Percentiles rank a stretch among this genome's conserved stretches.
Evolutionary conservation across 1,140 invertebrate species (phyloP).

Genomic region (Choristoneura fumiferana): DNA sequence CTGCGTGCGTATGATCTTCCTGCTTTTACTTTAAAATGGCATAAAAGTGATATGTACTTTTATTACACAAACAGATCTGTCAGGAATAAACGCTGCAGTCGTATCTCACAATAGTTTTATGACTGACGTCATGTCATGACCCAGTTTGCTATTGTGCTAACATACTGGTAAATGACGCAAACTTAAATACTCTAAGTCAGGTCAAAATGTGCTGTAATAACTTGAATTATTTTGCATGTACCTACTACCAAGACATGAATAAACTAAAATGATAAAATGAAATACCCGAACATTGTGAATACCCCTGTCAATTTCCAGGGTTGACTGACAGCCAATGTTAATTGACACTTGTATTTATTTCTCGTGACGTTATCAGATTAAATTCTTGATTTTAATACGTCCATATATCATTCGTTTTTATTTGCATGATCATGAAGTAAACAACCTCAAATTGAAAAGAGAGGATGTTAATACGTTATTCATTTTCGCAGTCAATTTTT

Average conservation of each 20-base stretch:
- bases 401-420: background rate
- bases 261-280: no score
- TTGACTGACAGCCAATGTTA: background rate
- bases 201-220: background rate
- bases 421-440: no score
- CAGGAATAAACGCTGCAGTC: background rate
- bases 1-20: background rate
- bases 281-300: no score
- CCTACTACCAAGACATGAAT: no score
- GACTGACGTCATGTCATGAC: constrained; percentile 22
- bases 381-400: background rate
- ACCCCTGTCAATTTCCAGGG: no score
- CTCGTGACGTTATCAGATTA: background rate
- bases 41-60: background rate
- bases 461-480: background rate
- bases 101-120: constrained; percentile 1
- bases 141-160: constrained; percentile 25
- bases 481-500: background rate
- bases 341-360: background rate
- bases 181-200: background rate
- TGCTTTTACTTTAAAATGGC: background rate
- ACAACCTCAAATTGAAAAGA: constrained; percentile 6
- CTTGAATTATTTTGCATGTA: no score
- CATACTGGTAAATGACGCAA: constrained; percentile 9
- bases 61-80: background rate